Evolutionary conservation across 2,888 invertebrate species (phyloP).

Genomic region (Sminthurides aquaticus): DNA sequence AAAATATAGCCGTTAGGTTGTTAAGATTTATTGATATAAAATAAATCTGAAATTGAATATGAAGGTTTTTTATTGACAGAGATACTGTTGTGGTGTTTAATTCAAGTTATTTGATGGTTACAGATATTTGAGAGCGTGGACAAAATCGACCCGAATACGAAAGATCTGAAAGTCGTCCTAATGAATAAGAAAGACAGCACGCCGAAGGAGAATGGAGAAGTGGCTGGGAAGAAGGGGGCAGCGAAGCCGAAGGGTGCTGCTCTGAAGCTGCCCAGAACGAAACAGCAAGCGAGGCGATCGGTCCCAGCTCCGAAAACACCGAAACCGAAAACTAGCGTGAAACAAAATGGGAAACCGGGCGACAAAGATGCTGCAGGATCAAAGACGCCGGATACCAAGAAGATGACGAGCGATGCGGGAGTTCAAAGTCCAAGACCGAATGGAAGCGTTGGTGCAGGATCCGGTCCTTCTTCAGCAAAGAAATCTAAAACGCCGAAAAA

Average conservation of each 20-base stretch:
- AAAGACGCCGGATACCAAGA: neutral
- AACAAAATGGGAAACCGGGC: neutral
- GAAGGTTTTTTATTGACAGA: no score
- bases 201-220: neutral
- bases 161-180: neutral
- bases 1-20: no score
- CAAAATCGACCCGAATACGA: neutral
- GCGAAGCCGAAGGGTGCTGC: neutral
- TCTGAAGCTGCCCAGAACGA: neutral
- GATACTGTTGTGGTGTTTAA: no score
- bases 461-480: neutral
- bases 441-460: neutral
- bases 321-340: neutral
- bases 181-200: neutral
- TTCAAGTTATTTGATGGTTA: neutral
- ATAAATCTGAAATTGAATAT: no score
- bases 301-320: neutral
- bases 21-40: no score
- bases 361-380: neutral
- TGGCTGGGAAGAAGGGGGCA: neutral
- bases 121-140: neutral
- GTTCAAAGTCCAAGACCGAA: slow-evolving; percentile 3
- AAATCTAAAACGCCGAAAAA: neutral
- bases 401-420: neutral
- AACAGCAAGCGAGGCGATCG: neutral